Percentiles rank a stretch among this genome's conserved stretches.
Conservation (phyloP, 2,113 vertebrate species). For the Oreochromis tanganicae region DNA sequence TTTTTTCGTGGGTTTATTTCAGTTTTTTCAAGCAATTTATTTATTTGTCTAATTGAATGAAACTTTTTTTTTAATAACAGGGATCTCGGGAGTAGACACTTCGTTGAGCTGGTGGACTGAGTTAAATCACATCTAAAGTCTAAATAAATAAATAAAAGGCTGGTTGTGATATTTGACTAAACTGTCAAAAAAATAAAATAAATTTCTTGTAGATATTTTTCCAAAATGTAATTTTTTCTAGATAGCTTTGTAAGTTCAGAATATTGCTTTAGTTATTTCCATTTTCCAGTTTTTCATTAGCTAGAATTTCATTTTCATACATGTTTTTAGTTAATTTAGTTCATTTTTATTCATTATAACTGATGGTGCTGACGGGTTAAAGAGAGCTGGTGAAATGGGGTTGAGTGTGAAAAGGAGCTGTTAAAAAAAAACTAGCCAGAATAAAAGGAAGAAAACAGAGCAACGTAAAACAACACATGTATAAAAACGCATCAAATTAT, state of each 20-base stretch:
- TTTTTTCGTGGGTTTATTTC: not conserved
- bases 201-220: not conserved
- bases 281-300: not conserved
- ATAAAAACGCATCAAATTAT: not conserved
- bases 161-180: not conserved
- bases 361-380: not conserved
- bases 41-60: not conserved
- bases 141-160: fast-evolving
- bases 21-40: fast-evolving
- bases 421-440: fast-evolving
- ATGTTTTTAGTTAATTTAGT: not conserved
- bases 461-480: not conserved
- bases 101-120: not conserved
- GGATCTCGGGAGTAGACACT: not conserved
- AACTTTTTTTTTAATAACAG: fast-evolving
- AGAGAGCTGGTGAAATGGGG: fast-evolving
- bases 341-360: not conserved
- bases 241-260: fast-evolving
- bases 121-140: not conserved
- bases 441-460: not conserved
- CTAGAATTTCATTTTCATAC: not conserved
- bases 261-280: fast-evolving
- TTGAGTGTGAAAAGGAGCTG: not conserved
- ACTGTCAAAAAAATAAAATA: fast-evolving
- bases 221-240: not conserved